These are phyloP conservation scores for Amphimallon solstitiale DNA, from an alignment of 2,888 invertebrate genomes.

Conservation along the genomic window DNA sequence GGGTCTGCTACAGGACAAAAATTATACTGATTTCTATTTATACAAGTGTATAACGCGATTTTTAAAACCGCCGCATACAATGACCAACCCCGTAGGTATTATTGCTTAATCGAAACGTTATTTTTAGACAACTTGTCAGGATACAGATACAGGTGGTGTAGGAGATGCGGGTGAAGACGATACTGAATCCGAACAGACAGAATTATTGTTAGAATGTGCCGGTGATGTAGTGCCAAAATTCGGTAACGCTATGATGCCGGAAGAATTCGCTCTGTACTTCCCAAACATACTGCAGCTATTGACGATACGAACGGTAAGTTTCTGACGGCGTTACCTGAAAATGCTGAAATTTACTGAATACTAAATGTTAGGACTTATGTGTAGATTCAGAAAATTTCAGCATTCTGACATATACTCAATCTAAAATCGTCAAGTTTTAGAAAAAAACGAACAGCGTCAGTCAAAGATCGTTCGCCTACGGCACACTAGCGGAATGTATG, in stretches of 20 bases:
- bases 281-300: slow-evolving; percentile 71
- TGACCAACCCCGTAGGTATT: too few species aligned
- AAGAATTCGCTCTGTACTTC: slow-evolving; percentile 76
- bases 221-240: slow-evolving; percentile 78
- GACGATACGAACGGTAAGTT: slow-evolving; percentile 71
- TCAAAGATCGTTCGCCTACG: slow-evolving; percentile 78
- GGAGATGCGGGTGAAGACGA: slow-evolving; percentile 60
- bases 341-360: not conserved
- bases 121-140: slow-evolving; percentile 65
- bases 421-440: slow-evolving; percentile 58
- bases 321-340: not conserved
- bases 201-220: slow-evolving; percentile 77
- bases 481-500: slow-evolving; percentile 79
- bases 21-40: too few species aligned
- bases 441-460: slow-evolving; percentile 72
- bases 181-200: slow-evolving; percentile 78
- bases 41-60: too few species aligned
- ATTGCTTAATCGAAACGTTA: too few species aligned
- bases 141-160: slow-evolving; percentile 62
- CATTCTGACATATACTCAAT: not conserved
- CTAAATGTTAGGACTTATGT: too few species aligned
- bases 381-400: slow-evolving; percentile 4
- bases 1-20: too few species aligned
- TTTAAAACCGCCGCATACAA: too few species aligned
- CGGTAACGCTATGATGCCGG: slow-evolving; percentile 72